Base-by-base conservation (phyloP, 2,113 vertebrate genomes). In the Talpa occidentalis region DNA sequence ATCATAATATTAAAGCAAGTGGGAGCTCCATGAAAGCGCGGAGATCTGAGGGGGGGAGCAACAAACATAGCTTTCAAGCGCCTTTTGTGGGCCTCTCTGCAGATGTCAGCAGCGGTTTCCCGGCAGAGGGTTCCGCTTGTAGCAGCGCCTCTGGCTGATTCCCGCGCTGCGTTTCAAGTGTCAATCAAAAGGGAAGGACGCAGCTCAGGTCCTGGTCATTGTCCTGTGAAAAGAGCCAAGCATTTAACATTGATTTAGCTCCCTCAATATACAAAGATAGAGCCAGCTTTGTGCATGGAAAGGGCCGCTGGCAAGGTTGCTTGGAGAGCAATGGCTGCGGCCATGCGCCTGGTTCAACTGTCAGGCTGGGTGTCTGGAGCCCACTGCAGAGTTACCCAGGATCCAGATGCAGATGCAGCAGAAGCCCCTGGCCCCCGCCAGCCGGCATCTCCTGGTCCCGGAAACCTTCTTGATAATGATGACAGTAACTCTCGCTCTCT, bases 41-140 rank as follows among this genome's bases (percentile, higher is more conserved):
- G 98, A 99, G 99, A 99, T 99, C 99, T 99, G 99, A 99, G 98
- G n/a, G n/a, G 98, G 98, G 98, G 98, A 98, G 99, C 98, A 99
- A 98, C 98, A 99, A 99, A 99, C 98, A 98, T 97, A 94, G 99
- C 99, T 99, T 99, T 99, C 99, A 99, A 99, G 99, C 99, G 99
- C 99, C 99, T 99, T 99, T 99, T 99, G 99, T 99, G 98, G 98
- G 99, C 98, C 99, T 98, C 98, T 98, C 98, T 99, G 99, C 99
- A 99, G 99, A 99, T 99, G 99, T 99, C 99, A 99, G 99, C 99
- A 99, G 99, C 99, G 99, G 99, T 99, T 99, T 98, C 98, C 99
- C 98, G 99, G 99, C 99, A 98, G 99, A 99, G 99, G 99, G 98
- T 98, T 98, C 99, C 98, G 99, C 99, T 99, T 98, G 99, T 99